phyloP scores from a whole-genome alignment of 2,113 vertebrate genomes.

The Chaenocephalus aceratus region DNA sequence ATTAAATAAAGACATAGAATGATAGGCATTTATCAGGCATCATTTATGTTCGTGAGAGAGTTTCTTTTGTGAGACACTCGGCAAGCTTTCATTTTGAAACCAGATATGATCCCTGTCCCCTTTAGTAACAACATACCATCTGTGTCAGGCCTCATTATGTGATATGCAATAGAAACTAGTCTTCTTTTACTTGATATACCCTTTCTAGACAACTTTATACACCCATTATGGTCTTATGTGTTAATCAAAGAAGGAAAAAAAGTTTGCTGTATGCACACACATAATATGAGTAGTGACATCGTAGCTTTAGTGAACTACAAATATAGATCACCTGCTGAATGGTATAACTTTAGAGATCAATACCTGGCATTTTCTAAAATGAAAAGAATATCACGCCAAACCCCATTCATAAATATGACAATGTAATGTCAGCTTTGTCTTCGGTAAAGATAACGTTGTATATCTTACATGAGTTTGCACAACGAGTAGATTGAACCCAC shows the following conservation, averaged over 20 bases:
- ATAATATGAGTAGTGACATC: background rate
- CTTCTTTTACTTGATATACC: background rate
- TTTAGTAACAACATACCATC: slow-evolving; percentile 31
- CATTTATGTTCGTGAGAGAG: background rate
- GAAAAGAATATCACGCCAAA: background rate
- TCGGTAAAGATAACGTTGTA: background rate
- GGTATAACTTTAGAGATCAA: background rate
- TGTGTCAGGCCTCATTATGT: slow-evolving; percentile 28
- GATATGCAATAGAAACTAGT: background rate
- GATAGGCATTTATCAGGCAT: background rate
- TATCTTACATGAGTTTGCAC: background rate
- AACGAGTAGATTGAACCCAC: background rate
- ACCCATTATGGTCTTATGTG: background rate
- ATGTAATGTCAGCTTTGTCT: background rate
- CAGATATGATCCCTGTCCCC: slow-evolving; percentile 17
- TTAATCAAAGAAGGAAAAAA: background rate
- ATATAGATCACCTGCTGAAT: background rate
- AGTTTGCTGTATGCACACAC: too few species aligned
- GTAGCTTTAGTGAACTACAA: background rate
- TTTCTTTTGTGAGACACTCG: background rate
- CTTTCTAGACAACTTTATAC: slow-evolving; percentile 4
- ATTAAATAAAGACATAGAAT: background rate
- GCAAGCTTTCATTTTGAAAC: slow-evolving; percentile 35
- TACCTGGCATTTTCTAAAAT: background rate
- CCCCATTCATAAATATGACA: background rate